phyloP scores from a whole-genome alignment of 2,888 invertebrate genomes.

The Epirrita christyi region DNA sequence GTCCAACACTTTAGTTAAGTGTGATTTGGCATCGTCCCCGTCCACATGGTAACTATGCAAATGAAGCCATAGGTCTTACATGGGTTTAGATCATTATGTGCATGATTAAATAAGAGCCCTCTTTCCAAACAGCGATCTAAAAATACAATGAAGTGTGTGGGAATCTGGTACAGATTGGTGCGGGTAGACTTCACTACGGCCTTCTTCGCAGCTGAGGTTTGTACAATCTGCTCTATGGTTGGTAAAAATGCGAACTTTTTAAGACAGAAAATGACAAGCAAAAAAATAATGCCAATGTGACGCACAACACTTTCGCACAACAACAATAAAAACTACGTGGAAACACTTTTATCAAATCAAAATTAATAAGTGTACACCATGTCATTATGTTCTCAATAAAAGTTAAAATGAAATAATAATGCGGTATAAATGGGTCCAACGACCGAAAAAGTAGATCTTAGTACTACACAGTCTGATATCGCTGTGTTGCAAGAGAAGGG shows the following conservation, averaged over 20 bases:
- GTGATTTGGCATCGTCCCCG: constrained; percentile 52
- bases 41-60: constrained; percentile 53
- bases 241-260: constrained; percentile 5
- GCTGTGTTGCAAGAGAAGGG: constrained; percentile 78
- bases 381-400: constrained; percentile 65
- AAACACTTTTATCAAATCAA: constrained; percentile 16
- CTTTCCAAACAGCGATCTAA: constrained; percentile 11
- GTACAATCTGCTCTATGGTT: constrained; percentile 10
- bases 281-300: constrained; percentile 15
- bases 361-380: constrained; percentile 33
- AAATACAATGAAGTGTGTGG: neutral
- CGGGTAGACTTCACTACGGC: neutral
- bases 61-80: neutral
- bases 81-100: neutral
- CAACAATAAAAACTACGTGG: constrained; percentile 30
- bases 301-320: constrained; percentile 7
- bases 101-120: neutral
- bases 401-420: constrained; percentile 68
- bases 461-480: constrained; percentile 69
- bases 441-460: constrained; percentile 62
- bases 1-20: constrained; percentile 55
- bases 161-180: neutral
- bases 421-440: constrained; percentile 57
- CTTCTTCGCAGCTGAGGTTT: neutral
- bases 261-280: constrained; percentile 9